Evolutionary conservation across 37 sponge, comb jelly and placozoan genomes (phyloP).

Genomic region (Haliclona indistincta): DNA sequence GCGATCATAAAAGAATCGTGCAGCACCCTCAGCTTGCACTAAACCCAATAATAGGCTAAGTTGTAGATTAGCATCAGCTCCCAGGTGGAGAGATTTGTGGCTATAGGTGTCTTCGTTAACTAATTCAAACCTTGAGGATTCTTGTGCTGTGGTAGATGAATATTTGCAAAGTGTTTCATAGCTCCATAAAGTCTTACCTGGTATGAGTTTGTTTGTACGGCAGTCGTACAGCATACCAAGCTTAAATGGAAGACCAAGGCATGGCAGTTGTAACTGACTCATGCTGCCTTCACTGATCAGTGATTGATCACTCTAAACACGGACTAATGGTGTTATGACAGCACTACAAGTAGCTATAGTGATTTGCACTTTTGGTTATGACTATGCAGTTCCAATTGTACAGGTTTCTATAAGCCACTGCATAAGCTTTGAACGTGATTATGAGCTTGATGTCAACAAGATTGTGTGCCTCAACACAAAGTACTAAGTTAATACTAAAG

Average conservation of each 20-base stretch:
- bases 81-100: conserved; percentile 24
- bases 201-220: conserved; percentile 34
- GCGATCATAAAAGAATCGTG: conserved; percentile 32
- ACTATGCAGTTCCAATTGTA: too few relatives aligned
- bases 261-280: conserved; percentile 17
- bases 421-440: too few relatives aligned
- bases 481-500: too few relatives aligned
- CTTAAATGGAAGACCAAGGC: conserved; percentile 43
- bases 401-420: too few relatives aligned
- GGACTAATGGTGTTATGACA: too few relatives aligned
- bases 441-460: too few relatives aligned
- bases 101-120: conserved; percentile 21
- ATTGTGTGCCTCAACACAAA: too few relatives aligned
- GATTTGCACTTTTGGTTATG: too few relatives aligned
- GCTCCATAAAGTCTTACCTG: conserved; percentile 39
- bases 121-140: conserved; percentile 5
- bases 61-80: conserved; percentile 15
- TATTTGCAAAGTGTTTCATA: background rate
- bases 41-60: conserved; percentile 42
- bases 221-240: conserved; percentile 60
- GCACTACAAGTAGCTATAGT: too few relatives aligned
- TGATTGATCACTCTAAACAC: too few relatives aligned
- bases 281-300: too few relatives aligned
- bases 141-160: background rate
- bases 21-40: conserved; percentile 11